A percentile compares a stretch with the other conserved stretches of the same genome.
Conservation (phyloP, 2,113 vertebrate genomes). For the Scomber scombrus region DNA sequence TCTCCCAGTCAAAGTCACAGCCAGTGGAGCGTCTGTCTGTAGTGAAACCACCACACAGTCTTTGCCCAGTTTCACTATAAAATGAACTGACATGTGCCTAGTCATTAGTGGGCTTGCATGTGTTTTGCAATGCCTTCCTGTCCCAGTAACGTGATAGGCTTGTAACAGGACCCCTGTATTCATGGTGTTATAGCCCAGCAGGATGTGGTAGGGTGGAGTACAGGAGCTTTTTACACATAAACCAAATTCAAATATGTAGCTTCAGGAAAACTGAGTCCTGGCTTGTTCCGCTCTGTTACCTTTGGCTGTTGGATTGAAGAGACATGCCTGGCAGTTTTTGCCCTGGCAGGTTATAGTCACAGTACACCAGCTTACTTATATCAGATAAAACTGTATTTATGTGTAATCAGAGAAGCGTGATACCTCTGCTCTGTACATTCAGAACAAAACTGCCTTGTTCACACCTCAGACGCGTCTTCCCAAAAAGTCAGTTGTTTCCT, state of each 20-base stretch:
- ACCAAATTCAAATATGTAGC: conserved; percentile 1
- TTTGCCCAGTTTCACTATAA: background rate
- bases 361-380: no score
- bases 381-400: background rate
- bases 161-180: conserved; percentile 28
- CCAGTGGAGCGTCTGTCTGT: no score
- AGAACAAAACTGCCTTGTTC: no score
- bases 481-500: no score
- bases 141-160: conserved; percentile 17
- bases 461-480: no score
- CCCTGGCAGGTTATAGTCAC: no score
- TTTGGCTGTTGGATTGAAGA: no score
- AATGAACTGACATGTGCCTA: background rate
- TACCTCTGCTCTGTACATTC: no score
- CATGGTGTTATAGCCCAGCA: conserved; percentile 6
- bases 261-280: background rate
- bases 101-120: conserved; percentile 19
- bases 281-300: background rate
- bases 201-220: conserved; percentile 6
- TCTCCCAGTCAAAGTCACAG: no score
- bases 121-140: background rate
- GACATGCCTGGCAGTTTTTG: no score
- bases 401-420: background rate
- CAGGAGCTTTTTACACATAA: background rate
- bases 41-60: background rate